Conservation (phyloP, 2,797 vertebrate species). For the Anniella stebbinsi region DNA sequence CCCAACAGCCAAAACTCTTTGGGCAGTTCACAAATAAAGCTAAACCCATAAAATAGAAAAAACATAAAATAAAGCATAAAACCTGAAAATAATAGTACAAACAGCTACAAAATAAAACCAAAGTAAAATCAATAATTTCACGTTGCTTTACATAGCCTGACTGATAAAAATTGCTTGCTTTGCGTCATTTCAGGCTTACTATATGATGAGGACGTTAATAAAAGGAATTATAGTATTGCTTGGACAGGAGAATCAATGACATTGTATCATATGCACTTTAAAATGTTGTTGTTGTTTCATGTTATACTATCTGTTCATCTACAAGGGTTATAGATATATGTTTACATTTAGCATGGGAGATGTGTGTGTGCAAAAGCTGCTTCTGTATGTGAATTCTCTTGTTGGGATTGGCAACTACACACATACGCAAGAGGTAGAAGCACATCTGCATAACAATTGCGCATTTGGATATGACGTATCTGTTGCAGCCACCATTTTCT, state of each 20-base stretch:
- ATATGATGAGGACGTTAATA: conserved; percentile 2
- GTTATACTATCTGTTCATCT: not conserved
- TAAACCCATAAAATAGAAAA: no score
- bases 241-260: not conserved
- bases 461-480: not conserved
- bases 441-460: not conserved
- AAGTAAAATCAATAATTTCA: not conserved
- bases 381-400: not conserved
- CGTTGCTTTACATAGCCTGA: not conserved
- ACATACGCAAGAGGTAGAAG: not conserved
- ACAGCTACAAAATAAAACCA: no score
- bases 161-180: conserved; percentile 5
- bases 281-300: not conserved
- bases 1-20: no score
- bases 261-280: not conserved
- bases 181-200: not conserved
- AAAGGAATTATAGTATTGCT: not conserved
- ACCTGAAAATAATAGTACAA: no score
- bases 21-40: no score
- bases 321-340: not conserved
- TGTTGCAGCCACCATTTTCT: not conserved
- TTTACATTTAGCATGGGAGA: not conserved
- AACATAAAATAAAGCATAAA: no score
- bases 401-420: not conserved
- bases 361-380: not conserved